These are phyloP conservation scores for Cettia cetti DNA, from an alignment of 2,113 vertebrate genomes.

Conservation along the genomic window DNA sequence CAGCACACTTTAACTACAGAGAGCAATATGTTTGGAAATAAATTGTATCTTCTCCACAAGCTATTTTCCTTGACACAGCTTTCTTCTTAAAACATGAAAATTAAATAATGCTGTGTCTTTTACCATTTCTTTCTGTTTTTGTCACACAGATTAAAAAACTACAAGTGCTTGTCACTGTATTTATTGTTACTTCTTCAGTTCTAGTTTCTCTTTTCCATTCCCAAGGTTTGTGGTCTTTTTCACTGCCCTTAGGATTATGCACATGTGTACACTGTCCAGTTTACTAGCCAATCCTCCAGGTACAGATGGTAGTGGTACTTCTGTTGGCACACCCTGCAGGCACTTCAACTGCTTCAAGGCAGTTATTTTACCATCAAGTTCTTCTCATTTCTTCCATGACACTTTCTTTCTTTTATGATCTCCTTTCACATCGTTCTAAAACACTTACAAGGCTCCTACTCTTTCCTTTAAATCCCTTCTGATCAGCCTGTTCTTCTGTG, in stretches of 20 bases:
- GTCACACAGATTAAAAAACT: neutral
- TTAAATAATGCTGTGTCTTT: neutral
- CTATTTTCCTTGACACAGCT: neutral
- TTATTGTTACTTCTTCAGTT: neutral
- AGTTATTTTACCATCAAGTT: neutral
- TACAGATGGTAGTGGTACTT: neutral
- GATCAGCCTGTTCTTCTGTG: neutral
- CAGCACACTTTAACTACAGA: neutral
- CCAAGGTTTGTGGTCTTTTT: neutral
- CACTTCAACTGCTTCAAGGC: neutral
- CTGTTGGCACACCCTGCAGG: neutral
- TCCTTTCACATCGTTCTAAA: neutral
- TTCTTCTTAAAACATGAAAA: neutral
- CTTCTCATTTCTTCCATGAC: neutral
- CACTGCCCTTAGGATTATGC: neutral
- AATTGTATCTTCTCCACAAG: neutral
- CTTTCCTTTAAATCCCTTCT: neutral
- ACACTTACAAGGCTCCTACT: neutral
- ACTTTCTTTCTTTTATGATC: neutral
- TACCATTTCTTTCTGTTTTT: neutral
- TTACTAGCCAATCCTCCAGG: neutral
- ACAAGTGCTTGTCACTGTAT: neutral
- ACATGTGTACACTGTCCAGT: accelerated
- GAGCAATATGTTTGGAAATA: neutral
- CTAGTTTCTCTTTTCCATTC: neutral